A percentile compares a stretch with the other conserved stretches of the same genome.
These are phyloP conservation scores for Enhydra lutris DNA, from an alignment of 2,113 vertebrate genomes.

Conservation along the genomic window DNA sequence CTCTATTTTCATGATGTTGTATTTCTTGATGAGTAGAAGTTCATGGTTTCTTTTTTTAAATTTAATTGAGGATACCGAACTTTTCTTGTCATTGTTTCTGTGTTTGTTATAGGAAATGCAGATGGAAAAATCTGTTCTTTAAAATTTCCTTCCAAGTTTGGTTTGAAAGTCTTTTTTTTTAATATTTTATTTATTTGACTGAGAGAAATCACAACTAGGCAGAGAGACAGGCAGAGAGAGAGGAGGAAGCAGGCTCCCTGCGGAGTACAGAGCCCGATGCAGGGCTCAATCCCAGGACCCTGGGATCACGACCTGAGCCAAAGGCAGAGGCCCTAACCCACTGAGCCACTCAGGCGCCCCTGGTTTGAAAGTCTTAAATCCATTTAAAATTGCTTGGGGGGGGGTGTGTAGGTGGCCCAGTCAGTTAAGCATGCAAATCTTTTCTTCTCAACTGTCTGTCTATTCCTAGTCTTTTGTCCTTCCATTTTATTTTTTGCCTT, in stretches of 20 bases:
- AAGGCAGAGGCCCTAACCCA: too few relatives aligned
- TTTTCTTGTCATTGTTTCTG: background rate
- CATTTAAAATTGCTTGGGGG: background rate
- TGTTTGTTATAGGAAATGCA: background rate
- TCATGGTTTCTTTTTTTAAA: background rate
- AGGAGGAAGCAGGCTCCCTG: too few relatives aligned
- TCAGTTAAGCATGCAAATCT: background rate
- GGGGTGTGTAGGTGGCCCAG: background rate
- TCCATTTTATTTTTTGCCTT: background rate
- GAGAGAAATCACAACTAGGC: too few relatives aligned
- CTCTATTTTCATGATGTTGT: background rate
- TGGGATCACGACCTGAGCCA: too few relatives aligned
- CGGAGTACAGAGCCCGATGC: too few relatives aligned
- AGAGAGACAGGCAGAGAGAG: too few relatives aligned
- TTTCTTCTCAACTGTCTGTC: background rate
- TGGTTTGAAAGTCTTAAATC: background rate
- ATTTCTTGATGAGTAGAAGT: background rate
- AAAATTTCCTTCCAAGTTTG: background rate
- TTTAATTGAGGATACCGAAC: background rate
- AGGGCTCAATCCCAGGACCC: too few relatives aligned
- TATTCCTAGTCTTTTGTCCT: background rate
- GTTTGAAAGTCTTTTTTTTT: background rate
- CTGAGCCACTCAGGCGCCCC: too few relatives aligned
- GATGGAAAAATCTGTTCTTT: background rate
- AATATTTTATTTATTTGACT: too few relatives aligned